Conservation (phyloP, 2,888 invertebrate species). For the Gortyna flavago region DNA sequence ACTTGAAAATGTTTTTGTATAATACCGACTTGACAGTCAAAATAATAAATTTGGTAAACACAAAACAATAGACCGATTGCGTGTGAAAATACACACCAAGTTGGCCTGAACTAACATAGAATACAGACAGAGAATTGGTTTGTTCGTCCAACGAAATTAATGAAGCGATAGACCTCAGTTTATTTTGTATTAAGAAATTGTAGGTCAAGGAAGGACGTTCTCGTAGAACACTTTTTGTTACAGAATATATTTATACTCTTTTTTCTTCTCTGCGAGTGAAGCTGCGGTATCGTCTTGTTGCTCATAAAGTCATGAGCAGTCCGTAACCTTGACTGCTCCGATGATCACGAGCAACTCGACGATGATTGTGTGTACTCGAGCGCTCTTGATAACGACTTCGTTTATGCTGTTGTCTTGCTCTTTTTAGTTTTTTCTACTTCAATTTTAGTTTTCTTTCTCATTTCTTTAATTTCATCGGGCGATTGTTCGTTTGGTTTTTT, state of each 20-base stretch:
- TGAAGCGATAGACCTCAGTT: slow-evolving; percentile 23
- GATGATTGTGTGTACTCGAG: slow-evolving; percentile 59
- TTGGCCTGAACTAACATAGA: background rate
- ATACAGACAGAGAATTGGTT: slow-evolving; percentile 6
- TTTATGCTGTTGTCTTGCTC: slow-evolving; percentile 64
- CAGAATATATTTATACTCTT: background rate
- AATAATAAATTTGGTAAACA: slow-evolving; percentile 47
- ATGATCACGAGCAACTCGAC: slow-evolving; percentile 67
- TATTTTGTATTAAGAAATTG: slow-evolving; percentile 9
- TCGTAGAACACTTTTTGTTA: slow-evolving; percentile 29
- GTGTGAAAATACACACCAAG: slow-evolving; percentile 31
- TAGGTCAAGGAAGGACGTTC: slow-evolving; percentile 51
- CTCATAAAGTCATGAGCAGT: slow-evolving; percentile 48
- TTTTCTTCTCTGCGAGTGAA: slow-evolving; percentile 21
- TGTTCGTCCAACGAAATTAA: slow-evolving; percentile 30
- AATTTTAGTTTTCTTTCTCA: slow-evolving; percentile 53
- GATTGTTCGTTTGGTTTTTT: slow-evolving; percentile 41
- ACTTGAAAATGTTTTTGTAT: slow-evolving; percentile 13
- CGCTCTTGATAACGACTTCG: slow-evolving; percentile 62
- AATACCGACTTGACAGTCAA: slow-evolving; percentile 20
- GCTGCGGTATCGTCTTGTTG: slow-evolving; percentile 26
- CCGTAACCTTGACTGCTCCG: slow-evolving; percentile 68
- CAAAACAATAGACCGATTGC: slow-evolving; percentile 30
- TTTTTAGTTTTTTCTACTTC: slow-evolving; percentile 48
- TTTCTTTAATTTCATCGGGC: slow-evolving; percentile 31